Evolutionary conservation across 2,113 vertebrate species (phyloP).

Genomic region (Anhinga rufa): DNA sequence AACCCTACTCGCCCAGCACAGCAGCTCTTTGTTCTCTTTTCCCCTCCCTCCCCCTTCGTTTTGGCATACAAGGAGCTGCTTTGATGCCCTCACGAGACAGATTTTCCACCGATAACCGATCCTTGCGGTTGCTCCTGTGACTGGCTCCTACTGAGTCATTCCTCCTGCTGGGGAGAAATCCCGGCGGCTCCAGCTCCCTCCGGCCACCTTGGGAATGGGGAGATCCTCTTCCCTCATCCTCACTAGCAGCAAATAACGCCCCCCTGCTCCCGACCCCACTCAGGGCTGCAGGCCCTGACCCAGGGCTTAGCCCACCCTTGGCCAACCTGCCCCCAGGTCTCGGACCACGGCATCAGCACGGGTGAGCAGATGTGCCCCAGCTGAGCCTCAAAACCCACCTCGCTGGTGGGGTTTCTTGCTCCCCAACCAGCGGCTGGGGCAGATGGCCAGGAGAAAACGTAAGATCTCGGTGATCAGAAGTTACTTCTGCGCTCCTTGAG

Average conservation of each 20-base stretch:
- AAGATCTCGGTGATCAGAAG: not conserved
- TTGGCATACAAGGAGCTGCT: not conserved
- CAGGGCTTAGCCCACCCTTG: not conserved
- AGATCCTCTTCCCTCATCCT: not conserved
- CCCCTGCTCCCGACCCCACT: not conserved
- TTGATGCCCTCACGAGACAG: not conserved
- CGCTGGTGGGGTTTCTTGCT: not conserved
- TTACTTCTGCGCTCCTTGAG: not conserved
- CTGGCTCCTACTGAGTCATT: not conserved
- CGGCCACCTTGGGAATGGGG: not conserved
- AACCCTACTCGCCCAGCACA: not conserved
- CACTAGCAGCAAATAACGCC: not conserved
- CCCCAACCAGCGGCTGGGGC: accelerated
- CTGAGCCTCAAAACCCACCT: not conserved
- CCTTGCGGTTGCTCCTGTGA: not conserved
- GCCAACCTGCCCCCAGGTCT: not conserved
- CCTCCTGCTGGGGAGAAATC: not conserved
- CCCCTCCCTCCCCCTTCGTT: not conserved
- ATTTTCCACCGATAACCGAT: not conserved
- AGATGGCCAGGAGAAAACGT: not conserved
- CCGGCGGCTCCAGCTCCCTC: not conserved
- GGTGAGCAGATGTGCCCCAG: not conserved
- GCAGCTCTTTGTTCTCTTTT: not conserved
- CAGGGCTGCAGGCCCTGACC: not conserved
- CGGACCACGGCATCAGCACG: not conserved